Percentiles rank a stretch among this genome's conserved stretches.
phyloP scores from a whole-genome alignment of 2,797 vertebrate genomes.

The Pangasius macronema region DNA sequence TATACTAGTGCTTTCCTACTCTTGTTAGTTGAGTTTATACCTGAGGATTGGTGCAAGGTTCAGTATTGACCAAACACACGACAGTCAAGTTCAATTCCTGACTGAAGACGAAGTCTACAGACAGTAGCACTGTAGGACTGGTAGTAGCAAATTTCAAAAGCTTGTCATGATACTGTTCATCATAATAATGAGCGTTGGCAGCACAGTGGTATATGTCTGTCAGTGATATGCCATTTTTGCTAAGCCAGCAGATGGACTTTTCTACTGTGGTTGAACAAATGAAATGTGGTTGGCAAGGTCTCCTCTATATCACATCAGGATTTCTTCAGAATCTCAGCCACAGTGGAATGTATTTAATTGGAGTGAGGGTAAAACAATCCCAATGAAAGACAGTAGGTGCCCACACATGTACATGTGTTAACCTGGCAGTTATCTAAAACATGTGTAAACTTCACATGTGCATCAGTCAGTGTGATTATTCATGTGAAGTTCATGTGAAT shows the following conservation, averaged over 20 bases:
- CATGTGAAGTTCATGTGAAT: not conserved
- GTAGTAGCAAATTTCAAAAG: slow-evolving; percentile 12
- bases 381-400: not conserved
- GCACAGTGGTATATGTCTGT: slow-evolving; percentile 32
- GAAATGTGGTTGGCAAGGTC: slow-evolving; percentile 20
- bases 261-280: slow-evolving; percentile 28
- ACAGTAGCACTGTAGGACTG: not conserved
- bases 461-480: not conserved
- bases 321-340: slow-evolving; percentile 77
- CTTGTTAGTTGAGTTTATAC: not conserved
- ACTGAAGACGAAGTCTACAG: slow-evolving; percentile 11
- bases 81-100: not conserved
- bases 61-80: not conserved
- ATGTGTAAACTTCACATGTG: not conserved
- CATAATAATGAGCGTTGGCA: slow-evolving; percentile 3
- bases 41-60: not conserved
- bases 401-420: not conserved
- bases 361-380: not conserved
- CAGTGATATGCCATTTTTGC: slow-evolving; percentile 86
- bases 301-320: slow-evolving; percentile 1
- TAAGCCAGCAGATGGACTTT: slow-evolving; percentile 31
- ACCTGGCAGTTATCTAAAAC: not conserved
- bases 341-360: slow-evolving; percentile 26
- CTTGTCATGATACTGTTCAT: slow-evolving; percentile 25
- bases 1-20: not conserved